Conservation (phyloP, 1,140 invertebrate genomes). For the Drosophila nasuta region DNA sequence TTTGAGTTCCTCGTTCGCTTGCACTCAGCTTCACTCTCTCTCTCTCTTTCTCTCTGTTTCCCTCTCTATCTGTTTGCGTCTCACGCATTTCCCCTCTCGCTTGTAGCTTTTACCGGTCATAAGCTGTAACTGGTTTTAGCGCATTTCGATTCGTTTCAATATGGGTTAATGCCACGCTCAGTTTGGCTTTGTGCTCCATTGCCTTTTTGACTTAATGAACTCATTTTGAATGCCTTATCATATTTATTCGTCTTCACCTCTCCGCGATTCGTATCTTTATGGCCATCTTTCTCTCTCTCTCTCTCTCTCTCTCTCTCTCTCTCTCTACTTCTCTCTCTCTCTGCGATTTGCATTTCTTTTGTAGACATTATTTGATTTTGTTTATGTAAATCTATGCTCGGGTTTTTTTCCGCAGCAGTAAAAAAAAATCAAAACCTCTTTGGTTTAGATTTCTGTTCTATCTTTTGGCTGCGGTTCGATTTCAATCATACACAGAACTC, state of each 20-base stretch:
- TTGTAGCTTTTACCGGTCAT: background rate
- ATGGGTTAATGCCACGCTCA: slow-evolving; percentile 68
- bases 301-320: background rate
- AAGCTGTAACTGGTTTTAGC: slow-evolving; percentile 45
- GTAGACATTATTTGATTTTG: slow-evolving; percentile 24
- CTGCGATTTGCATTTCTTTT: slow-evolving; percentile 44
- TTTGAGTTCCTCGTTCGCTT: slow-evolving; percentile 10
- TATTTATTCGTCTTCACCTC: slow-evolving; percentile 55
- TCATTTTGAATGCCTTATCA: slow-evolving; percentile 57
- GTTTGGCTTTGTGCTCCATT: slow-evolving; percentile 42
- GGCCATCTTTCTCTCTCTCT: slow-evolving; percentile 12
- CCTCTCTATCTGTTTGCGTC: background rate
- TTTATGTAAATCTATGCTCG: slow-evolving; percentile 41
- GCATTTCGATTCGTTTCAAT: slow-evolving; percentile 39
- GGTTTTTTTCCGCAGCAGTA: slow-evolving; percentile 16
- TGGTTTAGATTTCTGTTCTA: slow-evolving; percentile 25
- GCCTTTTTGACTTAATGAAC: slow-evolving; percentile 62
- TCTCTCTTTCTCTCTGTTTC: background rate
- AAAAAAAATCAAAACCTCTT: slow-evolving; percentile 14
- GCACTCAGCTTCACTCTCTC: background rate
- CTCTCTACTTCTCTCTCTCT: slow-evolving; percentile 17
- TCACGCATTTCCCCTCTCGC: background rate
- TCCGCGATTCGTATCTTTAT: slow-evolving; percentile 36
- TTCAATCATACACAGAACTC: slow-evolving; percentile 31
- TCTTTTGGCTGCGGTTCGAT: slow-evolving; percentile 28